Percentiles rank a stretch among this genome's conserved stretches.
These are phyloP conservation scores for Sciurus niger DNA, from an alignment of 2,113 vertebrate genomes.

Conservation along the genomic window DNA sequence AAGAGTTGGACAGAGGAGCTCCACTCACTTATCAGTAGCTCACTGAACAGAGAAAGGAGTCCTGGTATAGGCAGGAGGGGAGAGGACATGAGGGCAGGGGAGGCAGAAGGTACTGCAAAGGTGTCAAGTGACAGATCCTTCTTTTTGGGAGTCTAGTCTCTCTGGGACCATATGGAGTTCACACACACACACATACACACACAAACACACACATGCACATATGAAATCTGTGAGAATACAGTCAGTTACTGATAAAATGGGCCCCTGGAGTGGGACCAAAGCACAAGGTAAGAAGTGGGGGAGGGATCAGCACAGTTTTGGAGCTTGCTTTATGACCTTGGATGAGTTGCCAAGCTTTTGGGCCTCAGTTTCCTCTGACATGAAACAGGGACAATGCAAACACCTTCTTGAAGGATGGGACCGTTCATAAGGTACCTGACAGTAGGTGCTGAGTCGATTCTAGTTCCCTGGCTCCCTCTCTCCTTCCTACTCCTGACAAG, in stretches of 20 bases:
- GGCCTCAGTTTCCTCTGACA: neutral
- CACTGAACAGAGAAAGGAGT: neutral
- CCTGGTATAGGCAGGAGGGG: neutral
- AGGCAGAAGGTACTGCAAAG: neutral
- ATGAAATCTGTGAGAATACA: neutral
- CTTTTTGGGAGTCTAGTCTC: neutral
- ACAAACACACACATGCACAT: neutral
- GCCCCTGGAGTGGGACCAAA: neutral
- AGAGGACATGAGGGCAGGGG: accelerated
- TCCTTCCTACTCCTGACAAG: neutral
- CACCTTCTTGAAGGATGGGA: neutral
- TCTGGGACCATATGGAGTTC: neutral
- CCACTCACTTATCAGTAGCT: neutral
- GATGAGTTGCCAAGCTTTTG: neutral
- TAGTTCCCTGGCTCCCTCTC: accelerated
- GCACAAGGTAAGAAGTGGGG: neutral
- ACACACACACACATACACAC: no score
- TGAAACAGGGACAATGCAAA: neutral
- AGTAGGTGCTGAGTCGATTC: neutral
- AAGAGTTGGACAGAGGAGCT: neutral
- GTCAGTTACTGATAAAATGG: neutral
- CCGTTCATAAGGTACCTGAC: no score
- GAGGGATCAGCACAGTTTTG: no score
- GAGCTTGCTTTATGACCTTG: neutral
- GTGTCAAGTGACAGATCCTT: neutral